Base-by-base conservation (phyloP, 1,140 invertebrate species). In the Sycophila sp. region DNA sequence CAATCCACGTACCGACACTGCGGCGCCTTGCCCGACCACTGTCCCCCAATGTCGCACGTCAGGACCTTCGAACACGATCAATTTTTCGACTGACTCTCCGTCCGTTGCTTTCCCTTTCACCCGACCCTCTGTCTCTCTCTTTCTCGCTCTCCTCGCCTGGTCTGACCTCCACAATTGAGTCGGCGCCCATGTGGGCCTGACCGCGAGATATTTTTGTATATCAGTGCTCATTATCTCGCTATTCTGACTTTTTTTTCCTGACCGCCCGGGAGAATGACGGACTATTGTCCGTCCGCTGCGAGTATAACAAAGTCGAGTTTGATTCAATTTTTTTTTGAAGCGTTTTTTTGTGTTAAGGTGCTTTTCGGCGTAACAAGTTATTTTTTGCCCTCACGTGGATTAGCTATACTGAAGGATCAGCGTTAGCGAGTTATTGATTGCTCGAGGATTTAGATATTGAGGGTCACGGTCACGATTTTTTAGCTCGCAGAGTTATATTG, bases 1-100 rank as follows among this genome's bases (percentile, higher is more conserved):
- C 96, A 98, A 78, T 97, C 94, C 0, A 97, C 90, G 81, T 94
- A 97, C 80, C 91, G 90, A 79, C 94, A 96, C 5, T 90, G 89
- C 0, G 94, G 93, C 8, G 92, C 89, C 75, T 92, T 92, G 15
- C 92, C 92, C 0, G 91, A 91, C 94, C 94, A 96, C 59, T 90
- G 87, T 0, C 94, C 94, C 22, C 94, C 94, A 34, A 95, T 88
- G 47, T 90, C 90, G 79, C 94, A 96, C 22, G 90, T 92, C 38
- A 95, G 86, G 32, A 92, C 89, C 93, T 94, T 78, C 73, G n/a
- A 58, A 58, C 8, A 17, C 2, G 26, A 76, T n/a, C n/a, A n/a
- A 75, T 75, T 75, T 72, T 65, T 76, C 51, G 66, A 70, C 64
- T 75, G 65, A 75, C 58, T 60, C n/a, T n/a, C n/a, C 26, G 71